These are phyloP conservation scores for Malurus elegans DNA, from an alignment of 2,113 vertebrate genomes.

Conservation along the genomic window DNA sequence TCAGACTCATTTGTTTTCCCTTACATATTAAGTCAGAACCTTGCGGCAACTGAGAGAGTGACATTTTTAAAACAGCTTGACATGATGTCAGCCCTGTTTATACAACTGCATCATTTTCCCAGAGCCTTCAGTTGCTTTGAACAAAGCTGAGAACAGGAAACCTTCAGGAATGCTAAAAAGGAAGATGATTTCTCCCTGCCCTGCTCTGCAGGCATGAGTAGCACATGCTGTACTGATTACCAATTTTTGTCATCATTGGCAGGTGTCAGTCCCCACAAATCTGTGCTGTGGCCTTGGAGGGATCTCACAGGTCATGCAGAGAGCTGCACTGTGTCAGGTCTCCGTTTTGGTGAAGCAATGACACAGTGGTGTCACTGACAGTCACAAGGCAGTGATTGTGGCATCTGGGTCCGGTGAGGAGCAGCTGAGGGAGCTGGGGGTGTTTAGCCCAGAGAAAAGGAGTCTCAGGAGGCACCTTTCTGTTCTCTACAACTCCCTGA, in stretches of 20 bases:
- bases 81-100: not conserved
- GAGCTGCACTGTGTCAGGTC: not conserved
- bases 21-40: slow-evolving; percentile 38
- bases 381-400: not conserved
- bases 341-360: not conserved
- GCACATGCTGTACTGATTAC: not conserved
- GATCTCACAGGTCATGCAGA: not conserved
- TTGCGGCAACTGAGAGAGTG: not conserved
- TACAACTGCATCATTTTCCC: not conserved
- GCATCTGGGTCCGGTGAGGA: not conserved
- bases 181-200: not conserved
- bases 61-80: not conserved
- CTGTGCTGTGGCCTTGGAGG: not conserved
- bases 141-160: slow-evolving; percentile 4
- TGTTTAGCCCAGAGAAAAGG: not conserved
- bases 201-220: not conserved
- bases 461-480: not conserved
- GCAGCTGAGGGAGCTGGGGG: not conserved
- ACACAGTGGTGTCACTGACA: not conserved
- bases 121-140: slow-evolving; percentile 3
- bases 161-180: slow-evolving; percentile 8
- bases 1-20: slow-evolving; percentile 54
- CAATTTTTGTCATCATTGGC: not conserved
- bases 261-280: slow-evolving; percentile 6
- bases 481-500: not conserved